Evolutionary conservation across 2,797 vertebrate genomes (phyloP).

Genomic region (Sebastes elongatus): DNA sequence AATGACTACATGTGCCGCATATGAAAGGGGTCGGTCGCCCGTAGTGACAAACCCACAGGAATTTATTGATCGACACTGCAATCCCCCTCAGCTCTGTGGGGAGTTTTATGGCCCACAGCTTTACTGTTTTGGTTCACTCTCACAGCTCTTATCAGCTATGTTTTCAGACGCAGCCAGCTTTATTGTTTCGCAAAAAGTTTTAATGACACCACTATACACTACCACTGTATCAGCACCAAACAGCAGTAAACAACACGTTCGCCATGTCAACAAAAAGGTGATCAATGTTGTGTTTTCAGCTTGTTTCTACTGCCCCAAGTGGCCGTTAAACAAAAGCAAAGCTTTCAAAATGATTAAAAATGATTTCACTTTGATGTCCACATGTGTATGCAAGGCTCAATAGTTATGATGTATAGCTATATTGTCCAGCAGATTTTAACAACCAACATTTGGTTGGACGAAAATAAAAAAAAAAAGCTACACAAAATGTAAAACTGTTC

Average conservation of each 20-base stretch:
- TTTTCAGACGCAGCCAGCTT: neutral
- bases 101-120: neutral
- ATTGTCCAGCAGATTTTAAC: neutral
- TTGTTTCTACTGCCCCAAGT: neutral
- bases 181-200: neutral
- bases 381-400: neutral
- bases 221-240: neutral
- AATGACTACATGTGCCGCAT: neutral
- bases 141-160: neutral
- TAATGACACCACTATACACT: neutral
- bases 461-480: neutral
- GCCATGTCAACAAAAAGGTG: neutral
- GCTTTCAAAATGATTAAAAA: neutral
- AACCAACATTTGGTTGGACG: neutral
- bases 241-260: neutral
- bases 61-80: neutral
- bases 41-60: neutral
- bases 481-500: neutral
- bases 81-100: neutral
- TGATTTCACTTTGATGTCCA: neutral
- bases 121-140: neutral
- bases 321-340: neutral
- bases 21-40: neutral
- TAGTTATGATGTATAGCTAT: neutral
- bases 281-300: neutral